Evolutionary conservation across 2,888 invertebrate genomes (phyloP), one percentile per base, ranked within the genome.

Genomic region (Ophion ellenae): DNA sequence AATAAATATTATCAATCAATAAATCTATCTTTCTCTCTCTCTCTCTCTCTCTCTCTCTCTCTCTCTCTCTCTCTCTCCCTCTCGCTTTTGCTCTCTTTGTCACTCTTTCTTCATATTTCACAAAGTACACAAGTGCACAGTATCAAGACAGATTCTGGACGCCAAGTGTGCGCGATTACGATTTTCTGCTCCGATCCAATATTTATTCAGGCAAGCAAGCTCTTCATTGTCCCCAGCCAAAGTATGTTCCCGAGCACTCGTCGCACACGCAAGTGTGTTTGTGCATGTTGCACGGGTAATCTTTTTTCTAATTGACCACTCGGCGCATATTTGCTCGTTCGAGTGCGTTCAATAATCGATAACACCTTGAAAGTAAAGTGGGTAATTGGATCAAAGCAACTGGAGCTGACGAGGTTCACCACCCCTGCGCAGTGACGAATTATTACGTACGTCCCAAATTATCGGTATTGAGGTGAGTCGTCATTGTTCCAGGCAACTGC

Each of bases 121-220:
- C 75, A 75, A 47, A 63, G n/a, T 75, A 75, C 61, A 75, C 75
- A 17, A 75, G 28, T 28, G 40, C 24, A 10, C 1, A 28, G 63
- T 45, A 64, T 28, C 24, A 28, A 63, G 45, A 75, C n/a, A 24
- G 75, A 28, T 9, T n/a, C 63, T 47, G 24, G 45, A 45, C 63
- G 75, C 63, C 45, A 28, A 20, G 45, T 17, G 20, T 28, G 11
- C 2, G 17, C 63, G 47, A 61, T 47, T 63, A 24, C 14, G 53
- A 36, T 57, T 57, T 57, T 67, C 17, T 59, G 40, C 40, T 20
- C n/a, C 59, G 40, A 40, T 3, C 57, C 20, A 77, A 77, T 67
- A 77, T 77, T 77, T 77, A 32, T 17, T 67, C 20, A 40, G 57
- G 67, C 11, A 61, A 32, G 61, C 17, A 61, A 63, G 61, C 61